A percentile compares a stretch with the other conserved stretches of the same genome.
Conservation (phyloP, 2,113 vertebrate genomes). For the Bombycilla garrulus region DNA sequence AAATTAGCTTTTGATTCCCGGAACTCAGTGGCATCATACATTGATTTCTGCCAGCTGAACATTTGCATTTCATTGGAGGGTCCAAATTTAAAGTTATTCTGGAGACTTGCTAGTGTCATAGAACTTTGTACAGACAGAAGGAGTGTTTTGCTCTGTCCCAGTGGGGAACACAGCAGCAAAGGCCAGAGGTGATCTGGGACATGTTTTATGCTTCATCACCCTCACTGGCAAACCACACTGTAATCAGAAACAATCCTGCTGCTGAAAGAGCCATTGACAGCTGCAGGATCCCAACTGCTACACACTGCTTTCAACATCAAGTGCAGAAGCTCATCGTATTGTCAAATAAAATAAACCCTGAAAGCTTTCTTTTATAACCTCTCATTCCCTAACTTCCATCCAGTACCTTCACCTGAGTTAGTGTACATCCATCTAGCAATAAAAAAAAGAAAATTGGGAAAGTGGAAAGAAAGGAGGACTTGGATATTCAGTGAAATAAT, state of each 20-base stretch:
- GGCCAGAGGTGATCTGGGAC: background rate
- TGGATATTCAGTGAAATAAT: background rate
- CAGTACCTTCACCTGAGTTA: background rate
- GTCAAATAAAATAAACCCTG: background rate
- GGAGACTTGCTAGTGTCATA: background rate
- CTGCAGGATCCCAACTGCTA: background rate
- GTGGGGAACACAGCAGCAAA: background rate
- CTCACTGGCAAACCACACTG: accelerated
- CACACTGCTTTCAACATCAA: background rate
- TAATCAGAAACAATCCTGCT: background rate
- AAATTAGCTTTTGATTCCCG: background rate
- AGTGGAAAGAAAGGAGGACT: background rate
- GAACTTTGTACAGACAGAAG: background rate
- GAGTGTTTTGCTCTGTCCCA: background rate
- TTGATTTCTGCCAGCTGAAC: background rate
- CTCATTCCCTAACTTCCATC: background rate
- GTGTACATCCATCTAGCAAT: background rate
- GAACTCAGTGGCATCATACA: background rate
- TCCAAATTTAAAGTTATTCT: background rate
- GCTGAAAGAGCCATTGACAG: background rate
- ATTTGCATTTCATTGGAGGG: background rate
- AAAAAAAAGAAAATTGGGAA: background rate
- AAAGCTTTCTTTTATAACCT: background rate
- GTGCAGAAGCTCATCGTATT: background rate
- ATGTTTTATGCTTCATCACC: accelerated